Percentiles rank a stretch among this genome's conserved stretches.
These are phyloP conservation scores for Dromiciops gliroides DNA, from an alignment of 2,113 vertebrate species.

Conservation along the genomic window DNA sequence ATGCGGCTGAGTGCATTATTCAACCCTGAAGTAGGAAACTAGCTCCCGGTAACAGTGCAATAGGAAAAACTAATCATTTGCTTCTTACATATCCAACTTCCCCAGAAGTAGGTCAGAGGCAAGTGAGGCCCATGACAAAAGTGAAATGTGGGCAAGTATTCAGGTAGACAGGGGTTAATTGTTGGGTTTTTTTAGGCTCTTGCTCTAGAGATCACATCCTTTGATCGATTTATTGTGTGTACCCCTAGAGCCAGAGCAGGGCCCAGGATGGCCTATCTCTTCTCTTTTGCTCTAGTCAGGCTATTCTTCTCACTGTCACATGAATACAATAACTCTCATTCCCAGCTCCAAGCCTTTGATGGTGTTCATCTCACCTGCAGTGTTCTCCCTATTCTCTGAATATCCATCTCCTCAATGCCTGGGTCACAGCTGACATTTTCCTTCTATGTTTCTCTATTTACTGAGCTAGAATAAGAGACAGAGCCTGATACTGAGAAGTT, in stretches of 20 bases:
- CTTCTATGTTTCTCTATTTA: background rate
- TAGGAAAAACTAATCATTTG: conserved; percentile 36
- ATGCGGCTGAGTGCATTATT: conserved; percentile 57
- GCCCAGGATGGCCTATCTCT: background rate
- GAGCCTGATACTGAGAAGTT: background rate
- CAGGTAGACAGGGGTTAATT: background rate
- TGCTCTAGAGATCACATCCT: background rate
- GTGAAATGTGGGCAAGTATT: background rate
- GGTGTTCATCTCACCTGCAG: background rate
- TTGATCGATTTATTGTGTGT: background rate
- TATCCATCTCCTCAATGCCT: background rate
- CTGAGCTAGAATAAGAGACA: background rate
- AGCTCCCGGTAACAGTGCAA: conserved; percentile 26
- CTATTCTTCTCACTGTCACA: background rate
- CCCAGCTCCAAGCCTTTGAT: background rate
- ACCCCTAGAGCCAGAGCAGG: background rate
- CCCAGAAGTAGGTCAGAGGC: background rate
- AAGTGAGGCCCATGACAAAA: background rate
- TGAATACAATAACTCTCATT: background rate
- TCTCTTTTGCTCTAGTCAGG: background rate
- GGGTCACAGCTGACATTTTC: background rate
- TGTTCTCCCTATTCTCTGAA: background rate
- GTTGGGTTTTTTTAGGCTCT: background rate
- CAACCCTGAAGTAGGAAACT: conserved; percentile 57
- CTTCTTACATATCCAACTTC: conserved; percentile 25